Evolutionary conservation across 2,113 vertebrate species (phyloP).

Genomic region (Coturnix japonica): DNA sequence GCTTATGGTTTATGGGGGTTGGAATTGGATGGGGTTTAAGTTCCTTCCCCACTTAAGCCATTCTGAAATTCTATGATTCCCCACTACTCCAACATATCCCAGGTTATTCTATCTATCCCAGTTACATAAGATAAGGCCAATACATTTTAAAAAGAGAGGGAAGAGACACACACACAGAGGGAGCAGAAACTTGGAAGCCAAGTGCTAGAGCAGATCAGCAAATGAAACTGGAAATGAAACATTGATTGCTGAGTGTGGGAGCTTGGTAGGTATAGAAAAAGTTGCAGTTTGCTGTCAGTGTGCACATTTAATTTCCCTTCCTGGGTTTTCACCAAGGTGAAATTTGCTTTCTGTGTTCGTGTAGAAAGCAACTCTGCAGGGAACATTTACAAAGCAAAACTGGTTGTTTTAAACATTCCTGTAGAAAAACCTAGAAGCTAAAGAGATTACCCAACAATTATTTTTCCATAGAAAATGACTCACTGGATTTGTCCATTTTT

Average conservation of each 20-base stretch:
- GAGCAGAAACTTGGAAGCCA: neutral
- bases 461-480: neutral
- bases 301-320: neutral
- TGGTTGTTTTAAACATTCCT: neutral
- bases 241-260: neutral
- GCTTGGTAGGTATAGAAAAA: neutral
- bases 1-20: no score
- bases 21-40: no score
- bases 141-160: neutral
- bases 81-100: neutral
- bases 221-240: neutral
- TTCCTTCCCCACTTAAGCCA: no score
- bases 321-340: constrained; percentile 11
- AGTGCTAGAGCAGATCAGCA: neutral
- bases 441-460: fast-evolving
- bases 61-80: no score
- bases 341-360: neutral
- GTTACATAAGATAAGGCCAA: neutral
- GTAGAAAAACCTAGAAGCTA: neutral
- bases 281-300: neutral
- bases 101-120: neutral
- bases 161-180: neutral
- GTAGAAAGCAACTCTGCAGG: neutral
- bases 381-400: neutral
- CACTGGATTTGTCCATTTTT: neutral